Evolutionary conservation across 2,888 invertebrate species (phyloP), one percentile per base, ranked within the genome.

Genomic region (Trissolcus brochymenae): DNA sequence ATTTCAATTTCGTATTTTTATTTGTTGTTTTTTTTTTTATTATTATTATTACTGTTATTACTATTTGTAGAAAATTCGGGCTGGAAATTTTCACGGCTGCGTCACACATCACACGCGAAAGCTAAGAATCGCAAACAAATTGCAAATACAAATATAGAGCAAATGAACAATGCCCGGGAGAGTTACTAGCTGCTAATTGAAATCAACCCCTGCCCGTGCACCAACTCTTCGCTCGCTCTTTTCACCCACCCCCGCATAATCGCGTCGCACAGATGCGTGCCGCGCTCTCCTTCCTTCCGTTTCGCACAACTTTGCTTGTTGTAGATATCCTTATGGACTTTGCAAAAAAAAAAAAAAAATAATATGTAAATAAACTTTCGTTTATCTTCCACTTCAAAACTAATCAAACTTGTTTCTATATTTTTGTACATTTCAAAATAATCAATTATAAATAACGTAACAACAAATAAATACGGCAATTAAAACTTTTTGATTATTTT

Each of bases 121-220:
- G 82, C 82, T 43, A 25, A 83, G 82, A 80, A 78, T 79, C 83
- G 83, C 80, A 82, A 86, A 87, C 86, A 86, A 87, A 86, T 84
- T 84, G 82, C 81, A 86, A 87, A 86, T 87, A 87, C 88, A 88
- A 88, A 88, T 88, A 87, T 87, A 87, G 87, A 88, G 86, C 86
- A 86, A 88, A 87, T 86, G 88, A 88, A 88, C 88, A 88, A 87
- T 88, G 84, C 88, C 86, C 82, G 83, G 85, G 87, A 87, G 88
- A 88, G 88, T 88, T 88, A 88, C 88, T 86, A 87, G 86, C 86
- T 88, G 84, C 87, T 88, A 88, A 88, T 88, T 88, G 88, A 88
- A 88, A 88, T 86, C 86, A 84, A 84, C 84, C 85, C 85, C 84
- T 56, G 76, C 76, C 61, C 61, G 61, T 61, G 49, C 65, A 62